A percentile compares a stretch with the other conserved stretches of the same genome.
phyloP scores from a whole-genome alignment of 2,888 invertebrate species.

The Calameuta filiformis region DNA sequence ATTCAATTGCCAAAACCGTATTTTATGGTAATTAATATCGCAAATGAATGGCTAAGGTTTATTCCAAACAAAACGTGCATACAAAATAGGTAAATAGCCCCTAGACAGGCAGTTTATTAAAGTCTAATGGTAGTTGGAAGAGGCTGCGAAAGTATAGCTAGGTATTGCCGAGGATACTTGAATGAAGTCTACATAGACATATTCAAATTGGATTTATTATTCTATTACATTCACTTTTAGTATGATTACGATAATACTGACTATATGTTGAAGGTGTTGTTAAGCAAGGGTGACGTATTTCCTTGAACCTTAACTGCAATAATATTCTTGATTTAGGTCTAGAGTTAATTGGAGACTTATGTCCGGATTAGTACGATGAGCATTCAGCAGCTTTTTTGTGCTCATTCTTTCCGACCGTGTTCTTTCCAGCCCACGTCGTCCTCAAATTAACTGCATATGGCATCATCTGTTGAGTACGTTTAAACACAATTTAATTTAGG shows the following conservation, averaged over 20 bases:
- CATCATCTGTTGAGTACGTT: no score
- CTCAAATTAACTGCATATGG: no score
- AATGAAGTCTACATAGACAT: background rate
- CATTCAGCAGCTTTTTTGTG: no score
- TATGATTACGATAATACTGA: background rate
- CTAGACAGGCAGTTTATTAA: background rate
- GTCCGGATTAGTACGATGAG: background rate
- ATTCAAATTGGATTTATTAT: background rate
- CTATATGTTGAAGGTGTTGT: background rate
- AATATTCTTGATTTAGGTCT: background rate
- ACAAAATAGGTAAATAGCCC: background rate
- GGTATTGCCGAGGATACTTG: no score
- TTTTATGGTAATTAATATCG: background rate
- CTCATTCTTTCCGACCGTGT: no score
- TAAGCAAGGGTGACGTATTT: background rate
- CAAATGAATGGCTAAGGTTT: background rate
- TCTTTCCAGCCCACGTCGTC: no score
- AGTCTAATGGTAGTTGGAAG: background rate
- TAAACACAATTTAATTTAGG: no score
- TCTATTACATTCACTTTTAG: background rate
- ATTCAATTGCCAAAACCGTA: background rate
- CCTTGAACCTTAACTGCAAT: background rate
- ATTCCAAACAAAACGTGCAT: background rate
- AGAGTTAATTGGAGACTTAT: background rate
- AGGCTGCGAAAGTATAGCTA: background rate